Conservation (phyloP, 2,888 invertebrate genomes). For the Petrophora chlorosata region DNA sequence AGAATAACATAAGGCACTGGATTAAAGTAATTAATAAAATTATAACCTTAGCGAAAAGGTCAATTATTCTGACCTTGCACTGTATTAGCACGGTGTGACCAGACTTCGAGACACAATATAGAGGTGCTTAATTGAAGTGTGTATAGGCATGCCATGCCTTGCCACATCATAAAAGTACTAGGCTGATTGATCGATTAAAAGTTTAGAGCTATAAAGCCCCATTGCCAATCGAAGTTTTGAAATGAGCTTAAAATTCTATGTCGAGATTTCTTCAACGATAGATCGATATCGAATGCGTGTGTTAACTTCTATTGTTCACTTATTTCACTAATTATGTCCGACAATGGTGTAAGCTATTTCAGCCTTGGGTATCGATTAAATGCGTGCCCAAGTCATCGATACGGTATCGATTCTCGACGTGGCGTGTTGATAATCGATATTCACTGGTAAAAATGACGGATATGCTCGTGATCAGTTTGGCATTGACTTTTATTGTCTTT, state of each 20-base stretch:
- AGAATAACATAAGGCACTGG: slow-evolving; percentile 25
- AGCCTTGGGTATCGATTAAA: slow-evolving; percentile 54
- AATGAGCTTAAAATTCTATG: slow-evolving; percentile 37
- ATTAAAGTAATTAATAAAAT: slow-evolving; percentile 59
- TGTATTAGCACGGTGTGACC: slow-evolving; percentile 25
- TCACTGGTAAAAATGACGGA: slow-evolving; percentile 58
- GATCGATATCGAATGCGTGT: slow-evolving; percentile 29
- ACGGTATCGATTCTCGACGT: slow-evolving; percentile 59
- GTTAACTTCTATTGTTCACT: slow-evolving; percentile 41
- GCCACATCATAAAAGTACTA: slow-evolving; percentile 3
- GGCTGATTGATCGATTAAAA: slow-evolving; percentile 31
- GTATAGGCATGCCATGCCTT: slow-evolving; percentile 14
- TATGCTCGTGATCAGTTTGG: slow-evolving; percentile 68
- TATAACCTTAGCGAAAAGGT: slow-evolving; percentile 63
- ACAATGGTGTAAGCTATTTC: slow-evolving; percentile 49
- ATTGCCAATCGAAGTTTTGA: slow-evolving; percentile 29
- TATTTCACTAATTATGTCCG: slow-evolving; percentile 45
- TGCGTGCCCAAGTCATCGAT: slow-evolving; percentile 54
- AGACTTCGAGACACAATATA: slow-evolving; percentile 9
- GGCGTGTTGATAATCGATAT: slow-evolving; percentile 60
- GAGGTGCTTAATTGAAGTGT: slow-evolving; percentile 17
- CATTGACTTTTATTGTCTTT: slow-evolving; percentile 73
- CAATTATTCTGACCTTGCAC: slow-evolving; percentile 46
- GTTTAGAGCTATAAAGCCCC: slow-evolving; percentile 13
- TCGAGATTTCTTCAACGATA: slow-evolving; percentile 34